Base-by-base conservation (phyloP, 2,888 invertebrate species). In the Megamerina dolium region DNA sequence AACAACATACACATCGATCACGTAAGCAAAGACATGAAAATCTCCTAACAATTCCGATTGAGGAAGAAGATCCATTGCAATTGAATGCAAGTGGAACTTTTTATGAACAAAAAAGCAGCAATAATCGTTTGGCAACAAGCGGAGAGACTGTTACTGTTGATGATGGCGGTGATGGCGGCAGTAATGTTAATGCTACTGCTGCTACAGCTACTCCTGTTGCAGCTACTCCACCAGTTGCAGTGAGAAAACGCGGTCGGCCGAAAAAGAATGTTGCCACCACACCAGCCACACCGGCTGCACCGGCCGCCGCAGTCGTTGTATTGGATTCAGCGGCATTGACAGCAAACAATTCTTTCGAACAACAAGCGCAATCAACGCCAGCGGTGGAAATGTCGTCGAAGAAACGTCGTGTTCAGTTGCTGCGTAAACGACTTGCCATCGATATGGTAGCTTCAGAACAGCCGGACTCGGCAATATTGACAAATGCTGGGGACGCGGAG, bases 241-340 rank as follows among this genome's bases (percentile, higher is more conserved):
- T 42, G 13, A 55, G 44, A 34, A 55, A 72, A 49, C 68, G 77
- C n/a, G 77, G 77, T 4, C 58, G 77, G 20, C 76, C 77, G 1
- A 64, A 74, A 41, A 74, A 76, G 55, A 68, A 9, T n/a, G 29
- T 20, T 4, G 30, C 20, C 23, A 12, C 23, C n/a, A n/a, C 44
- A 9, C 3, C 32, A 8, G 21, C 27, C 16, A 35, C 19, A 5
- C 26, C 17, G 6, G 8, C 17, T 20, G 19, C 27, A 9, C 17
- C 30, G n/a, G n/a, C n/a, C n/a, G 5, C 23, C 2, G 13, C 20
- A 2, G 30, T 29, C n/a, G n/a, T n/a, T n/a, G n/a, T n/a, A n/a
- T 8, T 23, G 10, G 10, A 23, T 23, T 23, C 23, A 18, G 14
- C 26, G 18, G 19, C 21, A 6, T 14, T 21, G 8, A 18, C 21